Percentiles rank a stretch among this genome's conserved stretches.
phyloP scores from a whole-genome alignment of 1,140 invertebrate species.

The Drepana arcuata region DNA sequence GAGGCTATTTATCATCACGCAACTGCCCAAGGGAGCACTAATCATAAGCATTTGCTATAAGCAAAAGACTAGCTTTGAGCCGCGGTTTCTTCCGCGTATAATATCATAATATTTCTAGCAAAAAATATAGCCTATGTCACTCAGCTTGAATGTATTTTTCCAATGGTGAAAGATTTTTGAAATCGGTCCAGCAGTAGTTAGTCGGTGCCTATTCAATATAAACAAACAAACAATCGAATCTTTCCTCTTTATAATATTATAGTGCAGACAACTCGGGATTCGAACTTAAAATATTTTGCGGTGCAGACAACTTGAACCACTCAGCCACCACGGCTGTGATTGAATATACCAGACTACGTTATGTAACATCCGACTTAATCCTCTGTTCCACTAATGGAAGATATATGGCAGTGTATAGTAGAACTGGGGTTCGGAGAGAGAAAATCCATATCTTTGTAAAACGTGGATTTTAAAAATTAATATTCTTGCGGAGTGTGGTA shows the following conservation, averaged over 20 bases:
- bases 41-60: no score
- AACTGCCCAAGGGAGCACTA: no score
- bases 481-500: background rate
- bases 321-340: no score
- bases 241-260: background rate
- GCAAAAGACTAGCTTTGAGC: no score
- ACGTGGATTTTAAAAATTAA: background rate
- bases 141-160: no score
- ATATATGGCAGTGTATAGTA: conserved; percentile 16
- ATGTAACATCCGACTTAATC: conserved; percentile 25
- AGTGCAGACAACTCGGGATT: background rate
- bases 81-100: no score
- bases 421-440: background rate
- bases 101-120: no score
- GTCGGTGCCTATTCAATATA: background rate
- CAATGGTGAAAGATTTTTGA: no score
- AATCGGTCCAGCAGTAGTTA: no score
- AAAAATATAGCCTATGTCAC: no score
- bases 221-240: background rate
- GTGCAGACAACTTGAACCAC: no score
- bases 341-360: background rate
- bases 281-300: background rate
- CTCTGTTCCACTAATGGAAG: conserved; percentile 51
- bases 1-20: no score
- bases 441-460: background rate